Base-by-base conservation (phyloP, 2,113 vertebrate genomes). In the Oriolus oriolus region DNA sequence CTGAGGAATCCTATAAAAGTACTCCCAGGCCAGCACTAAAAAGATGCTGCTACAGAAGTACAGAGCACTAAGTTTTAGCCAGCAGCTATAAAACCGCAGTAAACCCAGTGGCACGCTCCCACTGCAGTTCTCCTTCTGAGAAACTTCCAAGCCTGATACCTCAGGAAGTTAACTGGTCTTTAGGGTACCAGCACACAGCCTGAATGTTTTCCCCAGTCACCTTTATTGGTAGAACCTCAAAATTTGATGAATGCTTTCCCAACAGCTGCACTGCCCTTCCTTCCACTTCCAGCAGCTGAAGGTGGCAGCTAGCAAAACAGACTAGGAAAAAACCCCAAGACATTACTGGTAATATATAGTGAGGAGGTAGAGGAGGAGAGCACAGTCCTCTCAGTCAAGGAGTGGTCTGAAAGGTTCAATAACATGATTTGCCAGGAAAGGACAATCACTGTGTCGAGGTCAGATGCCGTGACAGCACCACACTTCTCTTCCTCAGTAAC, bases 1-100 rank as follows among this genome's bases (percentile, higher is more conserved):
- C 80, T 82, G 52, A 84, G 45, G 69, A 89, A 52, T 52, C 28
- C 54, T 56, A n/a, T 95, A 90, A 86, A 96, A 84, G 20, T 80
- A 93, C 79, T 92, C 85, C 90, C 90, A 63, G 18, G 39, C 7
- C 56, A 60, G 52, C 44, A 50, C 35, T 93, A 77, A 86, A 77
- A 79, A n/a, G 91, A 79, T 64, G 35, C 70, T 89, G 75, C 56
- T 88, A 88, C 50, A 96, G 63, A 93, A 91, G 63, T 66, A 87
- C 7, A 44, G 65, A 85, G 61, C 27, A 21, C 11, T 3, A 69
- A 80, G 42, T 85, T 96, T 83, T 31, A 84, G 80, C 65, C 60
- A 87, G 89, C 52, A 73, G 65, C 81, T 89, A 60, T 91, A 95
- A 95, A 96, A 56, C 13, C 18, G 22, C 57, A 84, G 27, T 53